These are phyloP conservation scores for Hypolimnas misippus DNA, from an alignment of 2,888 invertebrate genomes.

Conservation along the genomic window DNA sequence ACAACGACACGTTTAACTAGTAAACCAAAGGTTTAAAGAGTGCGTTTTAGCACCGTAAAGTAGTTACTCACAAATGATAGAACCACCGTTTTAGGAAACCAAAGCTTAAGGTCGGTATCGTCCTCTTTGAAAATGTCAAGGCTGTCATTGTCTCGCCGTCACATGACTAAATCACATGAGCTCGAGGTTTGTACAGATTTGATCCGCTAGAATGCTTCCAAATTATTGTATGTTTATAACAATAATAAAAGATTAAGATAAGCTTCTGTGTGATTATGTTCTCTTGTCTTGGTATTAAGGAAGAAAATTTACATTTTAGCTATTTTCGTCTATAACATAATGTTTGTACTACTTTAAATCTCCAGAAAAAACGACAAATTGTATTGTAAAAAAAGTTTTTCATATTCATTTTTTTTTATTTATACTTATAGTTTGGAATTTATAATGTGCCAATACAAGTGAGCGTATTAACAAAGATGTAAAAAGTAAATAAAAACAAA, in stretches of 20 bases:
- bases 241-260: constrained; percentile 14
- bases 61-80: not conserved
- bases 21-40: constrained; percentile 3
- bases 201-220: constrained; percentile 15
- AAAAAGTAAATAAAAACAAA: too few relatives aligned
- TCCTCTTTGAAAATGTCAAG: constrained; percentile 61
- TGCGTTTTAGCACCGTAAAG: too few relatives aligned
- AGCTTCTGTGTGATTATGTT: constrained; percentile 10
- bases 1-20: too few relatives aligned
- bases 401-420: too few relatives aligned
- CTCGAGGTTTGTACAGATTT: constrained; percentile 28
- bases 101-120: constrained; percentile 30
- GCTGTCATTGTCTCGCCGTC: constrained; percentile 50
- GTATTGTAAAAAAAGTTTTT: too few relatives aligned
- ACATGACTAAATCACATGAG: constrained; percentile 55
- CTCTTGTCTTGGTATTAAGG: not conserved
- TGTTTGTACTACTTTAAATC: too few relatives aligned
- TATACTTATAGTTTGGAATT: too few relatives aligned
- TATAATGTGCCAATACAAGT: too few relatives aligned
- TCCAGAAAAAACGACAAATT: too few relatives aligned
- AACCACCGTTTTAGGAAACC: too few relatives aligned
- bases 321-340: too few relatives aligned
- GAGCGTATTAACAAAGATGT: too few relatives aligned
- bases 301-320: not conserved
- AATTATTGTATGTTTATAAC: constrained; percentile 11